phyloP scores from a whole-genome alignment of 2,888 invertebrate genomes.

The Polietes domitor region DNA sequence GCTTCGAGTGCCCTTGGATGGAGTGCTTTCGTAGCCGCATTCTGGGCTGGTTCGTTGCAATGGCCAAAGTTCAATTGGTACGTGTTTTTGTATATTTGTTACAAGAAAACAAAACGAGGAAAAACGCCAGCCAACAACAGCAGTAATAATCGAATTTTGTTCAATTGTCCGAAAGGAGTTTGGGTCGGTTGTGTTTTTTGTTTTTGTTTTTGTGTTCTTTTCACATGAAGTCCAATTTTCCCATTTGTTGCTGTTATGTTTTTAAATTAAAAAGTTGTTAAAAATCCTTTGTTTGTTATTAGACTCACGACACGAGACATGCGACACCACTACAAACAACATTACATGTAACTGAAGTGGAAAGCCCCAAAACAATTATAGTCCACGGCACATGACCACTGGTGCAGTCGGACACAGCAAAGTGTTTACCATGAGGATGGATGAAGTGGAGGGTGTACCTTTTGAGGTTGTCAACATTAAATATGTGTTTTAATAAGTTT shows the following conservation, averaged over 20 bases:
- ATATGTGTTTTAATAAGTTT: too few species aligned
- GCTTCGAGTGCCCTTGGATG: background rate
- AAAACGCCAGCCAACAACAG: slow-evolving; percentile 18
- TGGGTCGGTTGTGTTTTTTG: background rate
- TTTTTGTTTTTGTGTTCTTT: background rate
- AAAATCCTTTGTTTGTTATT: slow-evolving; percentile 24
- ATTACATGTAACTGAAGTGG: background rate
- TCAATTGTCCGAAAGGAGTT: slow-evolving; percentile 24
- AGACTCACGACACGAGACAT: background rate
- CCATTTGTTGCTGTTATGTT: slow-evolving; percentile 23
- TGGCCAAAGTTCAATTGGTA: slow-evolving; percentile 50
- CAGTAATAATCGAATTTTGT: slow-evolving; percentile 48
- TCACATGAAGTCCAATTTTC: slow-evolving; percentile 13
- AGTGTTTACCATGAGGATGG: too few species aligned
- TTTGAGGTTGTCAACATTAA: too few species aligned
- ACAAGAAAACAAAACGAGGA: slow-evolving; percentile 51
- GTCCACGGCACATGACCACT: background rate
- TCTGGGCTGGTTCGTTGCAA: background rate
- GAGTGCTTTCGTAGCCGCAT: background rate
- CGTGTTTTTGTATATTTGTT: slow-evolving; percentile 47
- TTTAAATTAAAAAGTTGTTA: slow-evolving; percentile 36
- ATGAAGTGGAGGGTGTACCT: too few species aligned
- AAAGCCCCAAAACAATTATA: slow-evolving; percentile 5
- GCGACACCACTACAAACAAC: too few species aligned
- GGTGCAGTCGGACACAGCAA: background rate